Conservation (phyloP, 2,113 vertebrate species). For the Symphodus melops region DNA sequence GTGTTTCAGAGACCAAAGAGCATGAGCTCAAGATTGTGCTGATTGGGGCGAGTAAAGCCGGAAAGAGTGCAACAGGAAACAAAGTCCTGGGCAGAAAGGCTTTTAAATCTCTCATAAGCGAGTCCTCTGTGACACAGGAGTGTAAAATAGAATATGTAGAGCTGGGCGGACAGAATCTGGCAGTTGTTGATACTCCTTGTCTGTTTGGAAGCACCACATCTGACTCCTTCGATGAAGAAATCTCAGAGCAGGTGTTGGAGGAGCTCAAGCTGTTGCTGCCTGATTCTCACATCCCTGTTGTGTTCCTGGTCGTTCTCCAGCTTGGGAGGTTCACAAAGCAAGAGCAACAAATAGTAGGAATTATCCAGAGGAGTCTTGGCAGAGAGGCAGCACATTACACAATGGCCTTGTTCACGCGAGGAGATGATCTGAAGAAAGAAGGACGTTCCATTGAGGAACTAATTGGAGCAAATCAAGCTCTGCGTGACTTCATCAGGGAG, state of each 20-base stretch:
- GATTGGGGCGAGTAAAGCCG: neutral
- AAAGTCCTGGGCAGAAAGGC: neutral
- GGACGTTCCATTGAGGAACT: neutral
- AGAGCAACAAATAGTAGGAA: neutral
- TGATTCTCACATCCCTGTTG: neutral
- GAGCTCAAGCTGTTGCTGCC: neutral
- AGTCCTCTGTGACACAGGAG: neutral
- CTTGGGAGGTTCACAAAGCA: neutral
- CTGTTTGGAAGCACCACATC: neutral
- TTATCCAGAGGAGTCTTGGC: neutral
- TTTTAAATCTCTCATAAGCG: neutral
- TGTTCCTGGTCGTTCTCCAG: conserved; percentile 1
- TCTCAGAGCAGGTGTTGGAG: neutral
- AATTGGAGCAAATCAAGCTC: neutral
- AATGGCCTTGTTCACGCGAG: conserved; percentile 1
- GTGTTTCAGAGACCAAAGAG: neutral
- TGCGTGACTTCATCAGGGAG: neutral
- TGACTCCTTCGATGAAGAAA: neutral
- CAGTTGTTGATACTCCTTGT: neutral
- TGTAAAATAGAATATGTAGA: neutral
- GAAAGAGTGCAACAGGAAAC: conserved; percentile 14
- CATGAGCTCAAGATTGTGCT: neutral
- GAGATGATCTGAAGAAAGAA: neutral
- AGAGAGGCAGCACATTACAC: neutral
- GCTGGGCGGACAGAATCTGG: neutral